Evolutionary conservation across 2,888 invertebrate species (phyloP), one percentile per base, ranked within the genome.

Genomic region (Heteromurus nitidus): DNA sequence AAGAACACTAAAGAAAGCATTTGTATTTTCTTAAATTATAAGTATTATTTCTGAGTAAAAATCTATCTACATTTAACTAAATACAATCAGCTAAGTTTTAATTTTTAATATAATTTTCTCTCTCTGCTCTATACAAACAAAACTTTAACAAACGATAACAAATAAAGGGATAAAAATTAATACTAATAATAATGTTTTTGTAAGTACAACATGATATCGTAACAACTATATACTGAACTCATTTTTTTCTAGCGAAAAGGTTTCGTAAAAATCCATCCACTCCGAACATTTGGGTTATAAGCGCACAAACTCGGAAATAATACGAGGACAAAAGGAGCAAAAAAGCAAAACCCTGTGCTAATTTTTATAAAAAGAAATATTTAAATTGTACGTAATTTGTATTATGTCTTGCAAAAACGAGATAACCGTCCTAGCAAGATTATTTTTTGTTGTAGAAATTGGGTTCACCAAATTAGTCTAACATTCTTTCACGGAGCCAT

Each of bases 1-100:
- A 67, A 67, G 65, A 67, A 67, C 65, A 67, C 65, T 67, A 67
- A 64, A 42, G 42, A 67, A 64, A 55, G 3, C 28, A 3, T 60
- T 60, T n/a, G 26, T 60, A 30, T 60, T 53, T 53, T 53, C 2
- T 53, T 22, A 53, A 22, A 53, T 60, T 13, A 55, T 55, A 24
- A 18, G 9, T 30, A 47, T 47, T 47, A 11, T n/a, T 16, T 47
- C n/a, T 16, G 11, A 47, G 47, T 47, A 47, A 47, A 47, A 36
- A 47, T n/a, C 47, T 47, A 47, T 47, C 47, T 47, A 47, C 47
- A 47, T n/a, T 47, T n/a, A 47, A 47, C 47, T 47, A 47, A 47
- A 47, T 16, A 9, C n/a, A 36, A 36, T 13, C 36, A 36, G 13
- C 47, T 47, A 47, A 11, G n/a, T 47, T 47, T 47, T 47, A n/a